Conservation (phyloP, 2,888 invertebrate genomes). For the Nysson spinosus region DNA sequence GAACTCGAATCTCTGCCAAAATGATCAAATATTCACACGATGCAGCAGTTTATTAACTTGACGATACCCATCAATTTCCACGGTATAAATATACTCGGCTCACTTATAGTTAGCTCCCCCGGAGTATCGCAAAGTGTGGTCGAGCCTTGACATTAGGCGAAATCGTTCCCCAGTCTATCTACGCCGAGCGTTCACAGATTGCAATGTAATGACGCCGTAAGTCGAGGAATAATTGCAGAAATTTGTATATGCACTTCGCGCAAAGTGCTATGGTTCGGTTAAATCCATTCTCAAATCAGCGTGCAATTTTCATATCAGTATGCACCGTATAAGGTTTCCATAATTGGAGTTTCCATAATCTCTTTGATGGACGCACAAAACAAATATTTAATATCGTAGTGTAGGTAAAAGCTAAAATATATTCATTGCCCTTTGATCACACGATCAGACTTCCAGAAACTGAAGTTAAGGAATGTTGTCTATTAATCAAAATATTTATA, state of each 20-base stretch:
- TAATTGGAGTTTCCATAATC: not conserved
- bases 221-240: conserved; percentile 62
- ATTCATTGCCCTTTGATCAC: too few relatives aligned
- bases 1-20: too few relatives aligned
- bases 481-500: too few relatives aligned
- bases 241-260: conserved; percentile 36
- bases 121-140: conserved; percentile 63
- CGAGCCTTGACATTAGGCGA: conserved; percentile 60
- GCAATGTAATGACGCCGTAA: conserved; percentile 70
- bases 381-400: too few relatives aligned
- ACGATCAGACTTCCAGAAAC: too few relatives aligned
- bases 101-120: conserved; percentile 3
- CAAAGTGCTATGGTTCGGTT: conserved; percentile 26
- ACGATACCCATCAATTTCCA: conserved; percentile 20
- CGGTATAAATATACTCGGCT: conserved; percentile 13
- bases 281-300: conserved; percentile 30
- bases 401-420: too few relatives aligned
- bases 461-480: too few relatives aligned
- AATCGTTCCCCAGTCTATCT: conserved; percentile 50
- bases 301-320: conserved; percentile 18
- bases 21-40: too few relatives aligned
- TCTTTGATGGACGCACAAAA: too few relatives aligned
- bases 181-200: conserved; percentile 62
- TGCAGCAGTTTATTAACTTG: not conserved
- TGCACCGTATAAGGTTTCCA: not conserved